Conservation (phyloP, 1,140 invertebrate genomes). For the Sminthurides bifidus region DNA sequence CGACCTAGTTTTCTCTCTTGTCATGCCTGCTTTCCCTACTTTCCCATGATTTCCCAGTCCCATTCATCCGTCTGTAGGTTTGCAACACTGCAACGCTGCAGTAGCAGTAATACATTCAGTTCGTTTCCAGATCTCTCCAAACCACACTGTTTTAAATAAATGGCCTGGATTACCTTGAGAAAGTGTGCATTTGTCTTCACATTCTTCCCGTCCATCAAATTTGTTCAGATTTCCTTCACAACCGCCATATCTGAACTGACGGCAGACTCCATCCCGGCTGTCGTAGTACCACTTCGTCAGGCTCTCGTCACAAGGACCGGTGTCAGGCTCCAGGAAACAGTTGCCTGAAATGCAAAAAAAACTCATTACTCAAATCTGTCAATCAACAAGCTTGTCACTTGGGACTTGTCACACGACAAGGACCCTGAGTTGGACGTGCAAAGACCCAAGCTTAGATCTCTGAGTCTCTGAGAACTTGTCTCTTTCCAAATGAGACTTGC, state of each 20-base stretch:
- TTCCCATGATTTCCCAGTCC: not conserved
- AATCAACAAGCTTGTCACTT: not conserved
- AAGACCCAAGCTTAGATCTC: not conserved
- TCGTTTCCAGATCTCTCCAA: not conserved
- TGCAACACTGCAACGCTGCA: not conserved
- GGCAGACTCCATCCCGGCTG: conserved; percentile 58
- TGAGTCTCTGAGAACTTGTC: not conserved
- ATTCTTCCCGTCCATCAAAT: conserved; percentile 62
- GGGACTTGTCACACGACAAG: not conserved
- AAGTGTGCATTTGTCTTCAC: conserved; percentile 58
- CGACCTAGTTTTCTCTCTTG: too few relatives aligned
- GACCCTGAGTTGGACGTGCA: not conserved
- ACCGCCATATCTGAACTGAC: conserved; percentile 60
- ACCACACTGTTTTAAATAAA: not conserved
- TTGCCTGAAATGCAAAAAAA: conserved; percentile 42
- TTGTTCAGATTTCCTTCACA: conserved; percentile 78
- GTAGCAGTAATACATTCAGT: not conserved
- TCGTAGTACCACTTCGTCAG: conserved; percentile 64
- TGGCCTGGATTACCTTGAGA: conserved; percentile 46
- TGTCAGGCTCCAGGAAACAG: conserved; percentile 54
- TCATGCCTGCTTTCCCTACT: too few relatives aligned
- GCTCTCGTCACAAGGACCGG: conserved; percentile 54
- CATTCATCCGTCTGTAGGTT: too few relatives aligned
- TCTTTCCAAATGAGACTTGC: not conserved
- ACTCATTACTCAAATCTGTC: not conserved